phyloP scores from a whole-genome alignment of 2,888 invertebrate genomes.

The Aphodius granarius region DNA sequence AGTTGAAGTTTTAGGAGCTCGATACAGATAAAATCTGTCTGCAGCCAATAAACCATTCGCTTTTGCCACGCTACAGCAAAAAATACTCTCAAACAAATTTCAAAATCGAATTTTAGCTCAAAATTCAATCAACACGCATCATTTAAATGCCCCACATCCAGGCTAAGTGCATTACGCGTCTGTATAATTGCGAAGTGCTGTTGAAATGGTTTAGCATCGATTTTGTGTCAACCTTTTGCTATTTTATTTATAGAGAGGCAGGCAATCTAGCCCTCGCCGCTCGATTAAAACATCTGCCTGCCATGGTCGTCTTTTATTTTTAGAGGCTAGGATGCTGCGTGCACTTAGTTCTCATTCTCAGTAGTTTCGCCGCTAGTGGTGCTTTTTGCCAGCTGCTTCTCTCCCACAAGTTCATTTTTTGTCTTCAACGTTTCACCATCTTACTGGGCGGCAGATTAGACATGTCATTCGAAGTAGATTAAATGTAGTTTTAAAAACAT shows the following conservation, averaged over 20 bases:
- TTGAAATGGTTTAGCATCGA: not conserved
- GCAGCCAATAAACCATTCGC: too few species aligned
- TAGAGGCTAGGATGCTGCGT: not conserved
- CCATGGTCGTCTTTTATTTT: not conserved
- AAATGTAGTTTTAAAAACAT: too few species aligned
- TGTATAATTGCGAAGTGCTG: not conserved
- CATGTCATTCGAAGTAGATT: too few species aligned
- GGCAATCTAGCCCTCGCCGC: not conserved
- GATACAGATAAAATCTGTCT: too few species aligned
- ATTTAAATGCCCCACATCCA: not conserved
- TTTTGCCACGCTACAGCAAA: too few species aligned
- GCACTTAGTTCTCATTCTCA: not conserved
- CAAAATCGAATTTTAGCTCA: not conserved
- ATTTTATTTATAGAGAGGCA: not conserved
- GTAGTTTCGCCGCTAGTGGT: not conserved
- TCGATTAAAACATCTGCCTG: not conserved
- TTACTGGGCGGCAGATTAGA: too few species aligned
- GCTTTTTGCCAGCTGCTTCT: too few species aligned
- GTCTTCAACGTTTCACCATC: too few species aligned
- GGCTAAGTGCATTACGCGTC: not conserved
- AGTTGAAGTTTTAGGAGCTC: too few species aligned
- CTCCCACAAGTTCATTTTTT: too few species aligned
- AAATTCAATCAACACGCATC: not conserved
- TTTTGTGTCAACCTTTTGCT: not conserved
- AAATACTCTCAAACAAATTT: too few species aligned